Conservation (phyloP, 2,113 vertebrate genomes). For the Raja brachyura region DNA sequence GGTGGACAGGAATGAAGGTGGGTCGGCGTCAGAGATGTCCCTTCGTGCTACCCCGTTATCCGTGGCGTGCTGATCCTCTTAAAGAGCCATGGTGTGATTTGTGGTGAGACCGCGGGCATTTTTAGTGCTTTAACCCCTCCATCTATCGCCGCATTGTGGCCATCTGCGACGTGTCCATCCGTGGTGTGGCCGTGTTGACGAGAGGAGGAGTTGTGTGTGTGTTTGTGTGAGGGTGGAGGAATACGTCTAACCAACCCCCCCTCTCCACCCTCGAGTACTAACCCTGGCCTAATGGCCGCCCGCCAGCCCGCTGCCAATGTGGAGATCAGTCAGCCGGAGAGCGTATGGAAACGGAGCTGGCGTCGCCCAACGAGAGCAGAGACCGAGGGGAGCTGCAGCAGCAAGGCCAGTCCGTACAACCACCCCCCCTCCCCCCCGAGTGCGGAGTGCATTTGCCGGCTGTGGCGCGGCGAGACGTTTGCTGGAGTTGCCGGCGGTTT, state of each 20-base stretch:
- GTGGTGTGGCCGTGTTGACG: neutral
- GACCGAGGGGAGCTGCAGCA: no score
- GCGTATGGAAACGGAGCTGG: no score
- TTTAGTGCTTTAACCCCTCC: neutral
- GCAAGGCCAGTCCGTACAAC: no score
- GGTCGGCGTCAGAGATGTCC: no score
- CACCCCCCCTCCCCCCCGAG: neutral
- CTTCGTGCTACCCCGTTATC: no score
- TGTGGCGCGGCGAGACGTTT: neutral
- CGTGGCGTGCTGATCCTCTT: neutral
- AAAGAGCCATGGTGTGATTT: neutral
- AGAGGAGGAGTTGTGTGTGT: no score
- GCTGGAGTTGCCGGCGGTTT: neutral
- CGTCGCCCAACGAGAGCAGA: neutral
- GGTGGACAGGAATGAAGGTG: no score
- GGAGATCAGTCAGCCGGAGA: neutral
- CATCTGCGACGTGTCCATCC: neutral
- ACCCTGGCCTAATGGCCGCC: neutral
- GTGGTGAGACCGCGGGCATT: neutral
- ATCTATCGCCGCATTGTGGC: neutral
- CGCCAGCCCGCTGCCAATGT: neutral
- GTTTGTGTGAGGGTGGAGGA: neutral
- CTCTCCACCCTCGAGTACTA: neutral
- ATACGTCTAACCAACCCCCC: neutral
- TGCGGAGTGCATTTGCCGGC: neutral